Evolutionary conservation across 2,113 vertebrate genomes (phyloP), one percentile per base, ranked within the genome.

Genomic region (Pterophyllum scalare): DNA sequence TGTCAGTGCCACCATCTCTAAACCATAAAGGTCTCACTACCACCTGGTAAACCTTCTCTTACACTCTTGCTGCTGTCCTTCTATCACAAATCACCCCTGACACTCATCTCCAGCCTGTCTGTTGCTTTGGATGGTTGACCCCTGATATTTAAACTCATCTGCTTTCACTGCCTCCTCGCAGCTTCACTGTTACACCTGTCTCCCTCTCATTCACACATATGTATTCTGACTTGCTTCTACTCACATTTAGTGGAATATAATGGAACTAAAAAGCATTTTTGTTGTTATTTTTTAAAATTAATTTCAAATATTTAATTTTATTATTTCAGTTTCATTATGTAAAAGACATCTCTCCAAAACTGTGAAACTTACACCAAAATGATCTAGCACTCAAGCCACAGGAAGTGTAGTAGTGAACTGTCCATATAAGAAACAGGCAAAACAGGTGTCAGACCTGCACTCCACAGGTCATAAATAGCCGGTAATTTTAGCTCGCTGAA

Each of bases 231-330:
- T 46, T 67, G 40, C 3, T 67, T 26, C 40, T 67, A 28, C 64
- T 67, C 9, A 67, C 64, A 28, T 67, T 49, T 67, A 67, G 46
- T 46, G 22, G 43, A 52, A 31, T 72, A 72, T 31, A 52, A 72
- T 13, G 43, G 26, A 72, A 52, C 17, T 54, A n/a, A 72, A 72
- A n/a, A 33, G 52, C 20, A 1, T 46, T 31, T 31, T n/a, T 54
- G 31, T 54, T 54, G 31, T 26, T 54, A 5, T 22, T n/a, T 22
- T n/a, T 20, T n/a, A 5, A 54, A 20, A 9, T 56, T 2, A 20
- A 54, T n/a, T n/a, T 20, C 8, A 8, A 54, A 72, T 52, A 17
- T 72, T 52, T 52, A 1, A 12, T 3, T 52, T 0, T 52, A 20
- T 52, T 52, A 19, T 17, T 52, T 52, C 6, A 52, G 17, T 19